Evolutionary conservation across 2,797 vertebrate genomes (phyloP), one percentile per base, ranked within the genome.

Genomic region (Hybognathus amarus): DNA sequence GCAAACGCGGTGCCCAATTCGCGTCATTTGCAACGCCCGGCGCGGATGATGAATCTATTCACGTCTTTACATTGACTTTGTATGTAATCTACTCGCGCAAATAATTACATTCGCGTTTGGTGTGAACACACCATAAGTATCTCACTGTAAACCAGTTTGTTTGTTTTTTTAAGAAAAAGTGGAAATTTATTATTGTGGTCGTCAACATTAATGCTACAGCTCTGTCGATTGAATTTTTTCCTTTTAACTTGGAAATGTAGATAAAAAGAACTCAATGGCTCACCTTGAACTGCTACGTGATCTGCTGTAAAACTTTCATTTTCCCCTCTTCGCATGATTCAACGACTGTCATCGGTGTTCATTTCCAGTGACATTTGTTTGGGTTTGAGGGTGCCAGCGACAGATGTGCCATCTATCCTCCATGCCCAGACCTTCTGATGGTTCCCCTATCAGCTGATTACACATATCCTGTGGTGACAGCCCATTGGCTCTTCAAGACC

Each of bases 231-330:
- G 10, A 63, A 11, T 36, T 47, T 38, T 74, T 80, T 79, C 77
- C 63, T 20, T 70, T 79, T 13, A 61, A 30, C 61, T 30, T 63
- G 27, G 79, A 79, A 87, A 0, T 27, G 54, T 80, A 87, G 84
- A 69, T 17, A 89, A 85, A 90, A 87, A 85, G 85, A 85, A 82
- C 84, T 89, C 75, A 50, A 36, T 42, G 68, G 59, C 70, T 82
- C 77, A 42, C 82, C 77, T 86, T 80, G 66, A 79, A 80, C 77
- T 61, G 66, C 33, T 30, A 83, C 33, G 83, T 64, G 36, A 75
- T 56, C 24, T 84, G 75, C 75, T n/a, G n/a, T 91, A 83, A 90
- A 71, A 22, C 67, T 75, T 50, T 78, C 47, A 83, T n/a, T 24
- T 79, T 56, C 36, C n/a, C n/a, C 30, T 56, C n/a, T 42, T 56